Evolutionary conservation across 2,113 vertebrate genomes (phyloP).

Genomic region (Spilogale gracilis): DNA sequence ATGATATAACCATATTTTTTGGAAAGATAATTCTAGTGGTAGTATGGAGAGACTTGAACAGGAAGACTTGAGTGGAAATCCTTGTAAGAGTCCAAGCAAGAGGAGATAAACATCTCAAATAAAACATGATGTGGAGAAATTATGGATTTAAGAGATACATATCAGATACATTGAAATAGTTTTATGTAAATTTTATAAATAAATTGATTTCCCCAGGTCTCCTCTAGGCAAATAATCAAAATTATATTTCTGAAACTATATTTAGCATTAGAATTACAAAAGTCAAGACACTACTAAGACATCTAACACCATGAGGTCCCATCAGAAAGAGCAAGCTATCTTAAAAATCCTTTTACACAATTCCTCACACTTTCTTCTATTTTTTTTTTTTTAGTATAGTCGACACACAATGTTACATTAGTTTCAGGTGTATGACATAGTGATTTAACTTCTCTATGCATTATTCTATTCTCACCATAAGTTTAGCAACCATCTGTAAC

Average conservation of each 20-base stretch:
- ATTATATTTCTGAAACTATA: slow-evolving; percentile 46
- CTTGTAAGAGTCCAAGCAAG: background rate
- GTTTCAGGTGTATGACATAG: background rate
- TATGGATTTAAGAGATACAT: background rate
- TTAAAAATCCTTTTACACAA: slow-evolving; percentile 25
- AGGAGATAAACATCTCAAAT: slow-evolving; percentile 6
- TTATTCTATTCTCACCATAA: background rate
- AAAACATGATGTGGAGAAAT: background rate
- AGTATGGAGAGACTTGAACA: background rate
- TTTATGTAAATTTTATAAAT: background rate
- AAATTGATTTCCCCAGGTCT: background rate
- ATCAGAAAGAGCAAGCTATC: background rate
- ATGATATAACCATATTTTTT: background rate
- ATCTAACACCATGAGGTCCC: background rate
- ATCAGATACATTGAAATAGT: background rate
- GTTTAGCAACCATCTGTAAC: background rate
- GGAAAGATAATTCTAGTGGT: background rate
- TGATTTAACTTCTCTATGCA: background rate
- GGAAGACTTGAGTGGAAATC: background rate
- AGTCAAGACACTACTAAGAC: background rate
- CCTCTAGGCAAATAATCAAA: background rate
- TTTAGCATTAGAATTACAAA: slow-evolving; percentile 28
- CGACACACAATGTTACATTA: background rate
- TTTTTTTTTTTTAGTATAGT: background rate
- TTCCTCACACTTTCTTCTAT: background rate